Evolutionary conservation across 1,140 invertebrate species (phyloP), one percentile per base, ranked within the genome.

Genomic region (Euglossa dilemma): DNA sequence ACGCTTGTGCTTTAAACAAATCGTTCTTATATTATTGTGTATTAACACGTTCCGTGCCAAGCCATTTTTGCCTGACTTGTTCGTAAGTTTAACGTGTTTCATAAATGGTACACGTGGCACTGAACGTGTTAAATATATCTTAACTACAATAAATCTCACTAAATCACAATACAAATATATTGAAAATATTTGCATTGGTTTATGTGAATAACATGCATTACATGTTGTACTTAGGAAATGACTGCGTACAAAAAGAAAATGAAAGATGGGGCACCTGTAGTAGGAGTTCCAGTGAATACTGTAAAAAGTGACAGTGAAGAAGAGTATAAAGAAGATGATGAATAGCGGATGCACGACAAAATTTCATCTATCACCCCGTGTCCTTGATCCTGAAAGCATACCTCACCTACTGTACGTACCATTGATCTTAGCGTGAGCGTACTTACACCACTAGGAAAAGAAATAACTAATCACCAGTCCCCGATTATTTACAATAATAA

Each of bases 181-280:
- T n/a, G 16, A 54, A 43, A 43, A 16, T 7, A 23, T 9, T n/a
- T 45, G 12, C 16, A 45, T 9, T 73, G 11, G 23, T 57, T 57
- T 9, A n/a, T 43, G 20, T 54, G 28, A 72, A 36, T 36, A 14
- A 4, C 25, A 56, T 43, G 28, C 52, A 69, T 78, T 57, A 43
- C 59, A 8, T 52, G n/a, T 80, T 80, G 7, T 18, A 47, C 56
- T 23, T 70, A 89, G 88, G 88, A 89, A 83, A 89, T 97, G 96
- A 97, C 96, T 85, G 97, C 96, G 71, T 97, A 97, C 94, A 97
- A 97, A 94, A 97, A 97, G 94, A 97, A 96, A 93, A 93, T 95
- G 90, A 95, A 96, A 93, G 94, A 94, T 85, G 92, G 93, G 18
- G 92, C 92, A 88, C 92, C 94, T 81, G 93, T 93, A 93, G 80